Conservation (phyloP, 2,888 invertebrate genomes). For the Oeneis ivallda region DNA sequence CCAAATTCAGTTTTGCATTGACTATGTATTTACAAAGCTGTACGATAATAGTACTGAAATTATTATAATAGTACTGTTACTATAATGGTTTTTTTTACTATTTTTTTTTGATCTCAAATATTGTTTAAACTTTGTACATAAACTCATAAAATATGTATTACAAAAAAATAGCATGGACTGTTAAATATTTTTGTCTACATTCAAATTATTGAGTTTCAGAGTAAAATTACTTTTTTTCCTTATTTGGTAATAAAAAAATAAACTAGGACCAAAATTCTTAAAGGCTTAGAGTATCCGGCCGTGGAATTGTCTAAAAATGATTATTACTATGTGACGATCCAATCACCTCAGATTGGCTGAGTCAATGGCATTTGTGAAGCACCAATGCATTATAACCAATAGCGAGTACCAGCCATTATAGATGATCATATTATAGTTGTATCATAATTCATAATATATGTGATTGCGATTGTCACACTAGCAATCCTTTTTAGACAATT, state of each 20-base stretch:
- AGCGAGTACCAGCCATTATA: no score
- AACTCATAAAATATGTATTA: slow-evolving; percentile 50
- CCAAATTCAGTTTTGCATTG: slow-evolving; percentile 13
- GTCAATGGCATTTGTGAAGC: no score
- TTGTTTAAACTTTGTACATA: slow-evolving; percentile 67
- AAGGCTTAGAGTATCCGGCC: no score
- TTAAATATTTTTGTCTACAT: slow-evolving; percentile 41
- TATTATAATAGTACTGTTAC: neutral
- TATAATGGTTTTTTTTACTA: neutral
- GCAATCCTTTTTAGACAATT: no score
- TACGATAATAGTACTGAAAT: no score
- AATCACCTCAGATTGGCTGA: no score
- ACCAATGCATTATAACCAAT: no score
- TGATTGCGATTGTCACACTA: no score
- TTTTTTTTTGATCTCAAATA: slow-evolving; percentile 73
- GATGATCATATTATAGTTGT: no score
- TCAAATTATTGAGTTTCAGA: slow-evolving; percentile 22
- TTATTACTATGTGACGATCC: no score
- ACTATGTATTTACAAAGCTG: no score
- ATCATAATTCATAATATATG: no score
- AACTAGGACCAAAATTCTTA: slow-evolving; percentile 66
- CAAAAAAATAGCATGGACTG: slow-evolving; percentile 51
- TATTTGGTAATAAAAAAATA: slow-evolving; percentile 45
- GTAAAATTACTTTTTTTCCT: slow-evolving; percentile 28
- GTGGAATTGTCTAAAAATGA: slow-evolving; percentile 32